These are phyloP conservation scores for Amphiura filiformis DNA, from an alignment of 35 echinoderm and acorn worm species.

Conservation along the genomic window DNA sequence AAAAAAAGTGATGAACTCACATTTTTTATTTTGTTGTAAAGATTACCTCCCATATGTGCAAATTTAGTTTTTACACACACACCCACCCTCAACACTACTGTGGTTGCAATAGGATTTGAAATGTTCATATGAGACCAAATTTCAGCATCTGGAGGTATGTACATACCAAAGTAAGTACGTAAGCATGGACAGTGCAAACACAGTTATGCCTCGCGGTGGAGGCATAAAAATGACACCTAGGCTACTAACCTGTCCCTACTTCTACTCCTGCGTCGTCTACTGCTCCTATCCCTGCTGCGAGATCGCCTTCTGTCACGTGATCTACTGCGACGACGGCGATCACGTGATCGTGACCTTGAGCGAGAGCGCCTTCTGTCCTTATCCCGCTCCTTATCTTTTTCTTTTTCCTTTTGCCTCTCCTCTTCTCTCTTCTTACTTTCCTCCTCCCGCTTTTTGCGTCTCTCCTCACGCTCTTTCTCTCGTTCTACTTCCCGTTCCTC, in stretches of 20 bases:
- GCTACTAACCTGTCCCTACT: slow-evolving; percentile 54
- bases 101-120: too few relatives aligned
- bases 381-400: slow-evolving; percentile 30
- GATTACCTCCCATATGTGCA: not conserved
- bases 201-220: not conserved
- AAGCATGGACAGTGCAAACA: too few relatives aligned
- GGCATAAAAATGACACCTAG: not conserved
- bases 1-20: too few relatives aligned
- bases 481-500: slow-evolving; percentile 67
- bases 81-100: not conserved
- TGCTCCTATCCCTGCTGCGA: slow-evolving; percentile 50
- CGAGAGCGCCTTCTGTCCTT: slow-evolving; percentile 8
- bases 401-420: slow-evolving; percentile 43
- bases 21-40: too few relatives aligned
- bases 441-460: slow-evolving; percentile 22
- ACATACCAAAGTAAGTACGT: too few relatives aligned
- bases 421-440: slow-evolving; percentile 54
- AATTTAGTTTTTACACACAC: not conserved
- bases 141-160: not conserved
- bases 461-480: slow-evolving; percentile 64
- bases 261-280: slow-evolving; percentile 40
- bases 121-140: too few relatives aligned
- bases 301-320: slow-evolving; percentile 12
- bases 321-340: not conserved
- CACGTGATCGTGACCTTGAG: not conserved